These are phyloP conservation scores for Pithys albifrons DNA, from an alignment of 2,113 vertebrate genomes.

Conservation along the genomic window DNA sequence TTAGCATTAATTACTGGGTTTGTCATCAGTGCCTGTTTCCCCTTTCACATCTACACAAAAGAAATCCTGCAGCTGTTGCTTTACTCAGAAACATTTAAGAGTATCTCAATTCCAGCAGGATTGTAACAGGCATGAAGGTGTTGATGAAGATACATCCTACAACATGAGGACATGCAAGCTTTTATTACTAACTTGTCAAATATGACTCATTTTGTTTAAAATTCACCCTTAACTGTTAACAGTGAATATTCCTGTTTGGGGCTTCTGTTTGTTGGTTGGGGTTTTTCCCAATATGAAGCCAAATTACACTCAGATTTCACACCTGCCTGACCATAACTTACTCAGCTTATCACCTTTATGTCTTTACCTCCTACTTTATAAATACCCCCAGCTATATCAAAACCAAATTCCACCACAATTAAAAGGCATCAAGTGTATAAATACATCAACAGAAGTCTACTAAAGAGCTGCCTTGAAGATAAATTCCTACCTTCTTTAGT, in stretches of 20 bases:
- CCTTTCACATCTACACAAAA: neutral
- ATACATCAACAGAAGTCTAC: neutral
- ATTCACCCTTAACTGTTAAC: neutral
- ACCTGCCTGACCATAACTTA: neutral
- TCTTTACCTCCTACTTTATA: neutral
- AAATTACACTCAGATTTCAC: neutral
- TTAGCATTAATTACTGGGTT: neutral
- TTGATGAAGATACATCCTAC: neutral
- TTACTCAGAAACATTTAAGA: neutral
- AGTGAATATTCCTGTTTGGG: neutral
- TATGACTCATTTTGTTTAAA: neutral
- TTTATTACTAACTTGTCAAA: neutral
- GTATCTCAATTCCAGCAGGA: neutral
- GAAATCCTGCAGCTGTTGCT: neutral
- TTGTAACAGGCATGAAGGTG: neutral
- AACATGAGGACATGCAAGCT: neutral
- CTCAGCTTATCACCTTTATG: neutral
- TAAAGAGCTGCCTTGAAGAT: neutral
- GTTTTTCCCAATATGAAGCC: neutral
- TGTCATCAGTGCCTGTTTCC: neutral
- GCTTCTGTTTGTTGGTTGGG: neutral
- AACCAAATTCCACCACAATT: neutral
- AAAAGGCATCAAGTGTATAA: neutral
- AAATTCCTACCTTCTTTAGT: slow-evolving; percentile 77
- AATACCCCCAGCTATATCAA: neutral